Percentiles rank a stretch among this genome's conserved stretches.
phyloP scores from a whole-genome alignment of 2,797 vertebrate genomes.

The Crenichthys baileyi region DNA sequence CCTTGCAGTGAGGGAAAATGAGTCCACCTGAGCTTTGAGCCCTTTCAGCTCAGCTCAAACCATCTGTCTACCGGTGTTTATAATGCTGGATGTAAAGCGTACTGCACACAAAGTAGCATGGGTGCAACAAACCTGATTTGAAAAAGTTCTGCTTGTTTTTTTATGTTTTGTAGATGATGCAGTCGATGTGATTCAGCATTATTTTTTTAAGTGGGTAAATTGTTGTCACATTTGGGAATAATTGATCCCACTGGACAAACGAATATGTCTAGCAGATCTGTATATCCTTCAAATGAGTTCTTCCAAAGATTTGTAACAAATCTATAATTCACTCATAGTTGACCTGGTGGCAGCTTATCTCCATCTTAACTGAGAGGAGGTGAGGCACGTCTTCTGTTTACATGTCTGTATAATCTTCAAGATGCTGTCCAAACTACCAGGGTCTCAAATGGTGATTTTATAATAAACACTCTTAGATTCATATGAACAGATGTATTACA shows the following conservation, averaged over 20 bases:
- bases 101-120: slow-evolving; percentile 31
- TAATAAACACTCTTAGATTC: background rate
- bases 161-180: background rate
- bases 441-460: background rate
- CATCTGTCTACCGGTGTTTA: slow-evolving; percentile 69
- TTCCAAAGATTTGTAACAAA: slow-evolving; percentile 17
- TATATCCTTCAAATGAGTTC: background rate
- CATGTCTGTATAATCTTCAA: slow-evolving; percentile 20
- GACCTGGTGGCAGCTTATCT: slow-evolving; percentile 48
- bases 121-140: slow-evolving; percentile 7
- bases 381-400: slow-evolving; percentile 36
- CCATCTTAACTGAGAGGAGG: slow-evolving; percentile 43
- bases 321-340: slow-evolving; percentile 14
- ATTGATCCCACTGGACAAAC: background rate
- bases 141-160: background rate
- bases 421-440: background rate
- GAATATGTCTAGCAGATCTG: slow-evolving; percentile 1
- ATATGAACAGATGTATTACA: background rate
- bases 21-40: slow-evolving; percentile 75
- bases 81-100: slow-evolving; percentile 57
- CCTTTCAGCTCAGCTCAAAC: slow-evolving; percentile 69
- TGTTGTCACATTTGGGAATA: background rate
- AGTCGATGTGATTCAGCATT: slow-evolving; percentile 66
- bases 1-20: slow-evolving; percentile 59
- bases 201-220: slow-evolving; percentile 28